phyloP scores from a whole-genome alignment of 1,140 invertebrate species.

The Aphis gossypii region DNA sequence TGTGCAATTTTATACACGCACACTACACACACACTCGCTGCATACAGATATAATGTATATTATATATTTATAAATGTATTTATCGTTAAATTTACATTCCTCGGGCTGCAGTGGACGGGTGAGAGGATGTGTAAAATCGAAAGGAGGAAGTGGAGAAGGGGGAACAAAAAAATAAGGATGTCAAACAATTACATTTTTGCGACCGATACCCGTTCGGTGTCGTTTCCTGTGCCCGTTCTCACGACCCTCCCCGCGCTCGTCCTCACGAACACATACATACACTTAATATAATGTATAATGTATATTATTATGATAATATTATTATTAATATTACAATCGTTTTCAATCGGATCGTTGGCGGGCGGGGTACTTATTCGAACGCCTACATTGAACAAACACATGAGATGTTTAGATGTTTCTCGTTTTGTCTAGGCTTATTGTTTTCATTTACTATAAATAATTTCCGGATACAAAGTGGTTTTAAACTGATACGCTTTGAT shows the following conservation, averaged over 20 bases:
- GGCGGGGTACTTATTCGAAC: background rate
- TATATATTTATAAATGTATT: background rate
- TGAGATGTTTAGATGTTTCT: background rate
- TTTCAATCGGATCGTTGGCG: background rate
- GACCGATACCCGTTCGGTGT: conserved; percentile 41
- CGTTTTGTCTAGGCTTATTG: background rate
- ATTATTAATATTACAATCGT: conserved; percentile 35
- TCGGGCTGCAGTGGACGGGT: background rate
- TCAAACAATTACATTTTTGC: conserved; percentile 51
- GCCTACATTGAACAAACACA: background rate
- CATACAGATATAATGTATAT: background rate
- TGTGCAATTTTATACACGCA: background rate
- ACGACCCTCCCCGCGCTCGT: conserved; percentile 30
- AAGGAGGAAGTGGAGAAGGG: background rate
- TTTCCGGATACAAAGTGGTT: background rate
- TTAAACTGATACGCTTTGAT: background rate
- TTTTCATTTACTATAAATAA: background rate
- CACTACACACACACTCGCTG: background rate
- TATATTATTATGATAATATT: conserved; percentile 9
- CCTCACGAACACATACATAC: background rate
- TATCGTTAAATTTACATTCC: conserved; percentile 24
- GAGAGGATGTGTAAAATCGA: background rate
- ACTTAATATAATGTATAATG: background rate
- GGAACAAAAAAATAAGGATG: conserved; percentile 22
- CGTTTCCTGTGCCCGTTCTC: conserved; percentile 50